phyloP scores from a whole-genome alignment of 2,113 vertebrate genomes.

The Cnemophilus loriae region DNA sequence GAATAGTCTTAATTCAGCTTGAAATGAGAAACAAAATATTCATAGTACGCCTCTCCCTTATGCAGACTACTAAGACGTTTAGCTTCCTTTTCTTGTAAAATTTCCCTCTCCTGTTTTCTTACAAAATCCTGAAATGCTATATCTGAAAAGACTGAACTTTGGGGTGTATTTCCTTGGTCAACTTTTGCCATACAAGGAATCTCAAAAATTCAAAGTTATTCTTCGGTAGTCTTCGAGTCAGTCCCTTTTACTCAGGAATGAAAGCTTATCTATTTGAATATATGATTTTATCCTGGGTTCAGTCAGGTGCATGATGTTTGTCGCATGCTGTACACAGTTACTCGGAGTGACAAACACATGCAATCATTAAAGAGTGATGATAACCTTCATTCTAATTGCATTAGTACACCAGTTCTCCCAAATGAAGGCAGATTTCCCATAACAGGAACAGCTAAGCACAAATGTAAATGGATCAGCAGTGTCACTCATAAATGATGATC shows the following conservation, averaged over 20 bases:
- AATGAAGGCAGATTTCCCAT: not conserved
- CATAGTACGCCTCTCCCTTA: not conserved
- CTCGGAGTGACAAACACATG: not conserved
- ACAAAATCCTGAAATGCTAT: constrained; percentile 37
- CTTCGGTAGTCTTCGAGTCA: not conserved
- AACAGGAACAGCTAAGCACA: not conserved
- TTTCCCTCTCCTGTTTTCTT: not conserved
- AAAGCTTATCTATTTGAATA: not conserved
- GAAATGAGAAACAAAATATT: not conserved
- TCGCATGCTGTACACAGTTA: not conserved
- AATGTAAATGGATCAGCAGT: not conserved
- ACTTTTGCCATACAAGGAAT: constrained; percentile 1
- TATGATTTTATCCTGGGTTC: not conserved
- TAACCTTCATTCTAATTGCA: not conserved
- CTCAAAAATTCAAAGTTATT: constrained; percentile 30
- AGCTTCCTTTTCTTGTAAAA: constrained; percentile 25
- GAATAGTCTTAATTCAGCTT: not conserved
- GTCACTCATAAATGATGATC: not conserved
- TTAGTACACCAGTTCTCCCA: not conserved
- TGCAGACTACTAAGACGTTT: not conserved
- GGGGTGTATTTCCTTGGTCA: not conserved
- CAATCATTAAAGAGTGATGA: not conserved
- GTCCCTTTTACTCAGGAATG: not conserved
- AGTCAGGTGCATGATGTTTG: not conserved
- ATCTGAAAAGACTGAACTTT: not conserved